These are phyloP conservation scores for Cataglyphis livida DNA, from an alignment of 2,888 invertebrate genomes.

Conservation along the genomic window DNA sequence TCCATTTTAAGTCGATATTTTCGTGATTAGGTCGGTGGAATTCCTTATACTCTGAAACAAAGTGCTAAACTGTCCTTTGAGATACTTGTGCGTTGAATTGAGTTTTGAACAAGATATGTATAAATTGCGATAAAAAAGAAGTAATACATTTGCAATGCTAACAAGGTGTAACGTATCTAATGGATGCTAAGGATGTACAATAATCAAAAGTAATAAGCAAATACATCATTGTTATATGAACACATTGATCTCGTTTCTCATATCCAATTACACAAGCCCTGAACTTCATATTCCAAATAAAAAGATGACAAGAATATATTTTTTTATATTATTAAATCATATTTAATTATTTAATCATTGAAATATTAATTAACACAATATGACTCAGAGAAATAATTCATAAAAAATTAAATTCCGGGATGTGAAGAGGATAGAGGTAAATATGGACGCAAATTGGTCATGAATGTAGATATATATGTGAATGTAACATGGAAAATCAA, in stretches of 20 bases:
- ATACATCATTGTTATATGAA: constrained; percentile 72
- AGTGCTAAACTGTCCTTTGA: constrained; percentile 48
- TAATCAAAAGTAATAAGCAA: constrained; percentile 75
- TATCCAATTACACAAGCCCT: constrained; percentile 28
- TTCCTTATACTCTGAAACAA: constrained; percentile 29
- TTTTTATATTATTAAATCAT: constrained; percentile 14
- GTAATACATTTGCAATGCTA: constrained; percentile 67
- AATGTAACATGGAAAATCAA: neutral
- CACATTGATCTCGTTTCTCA: constrained; percentile 59
- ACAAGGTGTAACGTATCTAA: constrained; percentile 59
- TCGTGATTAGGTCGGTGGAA: neutral
- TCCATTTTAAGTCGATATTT: constrained; percentile 54
- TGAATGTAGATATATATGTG: neutral
- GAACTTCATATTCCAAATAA: constrained; percentile 28
- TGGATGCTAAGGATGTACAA: constrained; percentile 70
- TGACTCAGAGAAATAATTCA: neutral
- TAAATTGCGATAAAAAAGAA: constrained; percentile 59
- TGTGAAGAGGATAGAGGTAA: neutral
- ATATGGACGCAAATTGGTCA: neutral
- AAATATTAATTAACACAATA: neutral
- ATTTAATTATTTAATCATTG: constrained; percentile 4
- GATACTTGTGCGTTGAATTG: constrained; percentile 56
- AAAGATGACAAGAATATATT: neutral
- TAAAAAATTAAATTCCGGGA: neutral
- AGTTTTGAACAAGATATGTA: constrained; percentile 58